Base-by-base conservation (phyloP, 2,888 invertebrate species). In the Drosophila mimetica region DNA sequence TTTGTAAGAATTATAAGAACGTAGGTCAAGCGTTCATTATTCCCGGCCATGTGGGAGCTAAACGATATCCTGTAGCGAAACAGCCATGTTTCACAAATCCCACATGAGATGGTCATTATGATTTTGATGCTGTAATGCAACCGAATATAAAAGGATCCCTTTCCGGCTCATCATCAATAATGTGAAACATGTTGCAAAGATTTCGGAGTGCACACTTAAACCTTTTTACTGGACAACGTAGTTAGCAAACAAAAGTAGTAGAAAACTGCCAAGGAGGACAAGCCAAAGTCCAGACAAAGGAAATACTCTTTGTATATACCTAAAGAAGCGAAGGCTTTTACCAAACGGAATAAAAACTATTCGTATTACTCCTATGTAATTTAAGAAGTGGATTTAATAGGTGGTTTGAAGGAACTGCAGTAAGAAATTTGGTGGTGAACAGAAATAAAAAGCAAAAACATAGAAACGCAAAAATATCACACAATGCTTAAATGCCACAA, bases 161-260 rank as follows among this genome's bases (percentile, higher is more conserved):
- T 37, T 34, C 63, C 67, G 75, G 69, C 72, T 75, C 75, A 71
- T 80, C 79, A 80, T 83, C 76, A 82, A 84, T 87, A 84, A 84
- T 85, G 74, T 79, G 83, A 85, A 84, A 87, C 87, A 84, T 85
- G 85, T 87, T 87, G 88, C 85, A 74, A 85, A 46, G 86, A 86
- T 87, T 65, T 74, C 73, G 71, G 80, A 87, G 77, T 75, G 76
- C 75, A 72, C 71, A 69, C 75, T 79, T 71, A 83, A 87, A 83
- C 83, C 78, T 80, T 80, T 54, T 55, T 53, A 47, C 41, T 51
- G 58, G 70, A 84, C 84, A 82, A 82, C 86, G 63, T 84, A 81
- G 76, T 57, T 54, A 69, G 48, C 82, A 82, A 84, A 84, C 82
- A 86, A 82, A 82, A 80, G 82, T 75, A 83, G 75, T 86, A 70